Conservation (phyloP, 2,113 vertebrate species). For the Larimichthys polyactis region DNA sequence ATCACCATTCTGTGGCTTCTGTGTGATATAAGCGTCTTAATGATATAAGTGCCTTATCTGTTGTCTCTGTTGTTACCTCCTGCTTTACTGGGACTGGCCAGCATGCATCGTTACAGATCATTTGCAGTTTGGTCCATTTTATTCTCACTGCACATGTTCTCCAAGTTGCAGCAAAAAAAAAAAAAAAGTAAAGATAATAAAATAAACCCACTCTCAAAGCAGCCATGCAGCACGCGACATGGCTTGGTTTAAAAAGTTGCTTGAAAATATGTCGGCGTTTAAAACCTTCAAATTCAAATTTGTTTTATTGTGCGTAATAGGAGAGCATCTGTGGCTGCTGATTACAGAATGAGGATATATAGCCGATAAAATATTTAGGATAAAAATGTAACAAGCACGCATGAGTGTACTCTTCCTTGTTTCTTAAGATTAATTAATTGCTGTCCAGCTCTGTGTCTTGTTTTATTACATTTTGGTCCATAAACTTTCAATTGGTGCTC, state of each 20-base stretch:
- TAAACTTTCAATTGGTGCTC: background rate
- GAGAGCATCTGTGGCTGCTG: background rate
- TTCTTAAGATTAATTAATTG: background rate
- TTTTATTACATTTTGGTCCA: background rate
- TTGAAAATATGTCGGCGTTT: background rate
- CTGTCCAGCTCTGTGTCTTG: background rate
- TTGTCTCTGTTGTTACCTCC: background rate
- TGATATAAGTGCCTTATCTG: background rate
- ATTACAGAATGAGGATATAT: background rate
- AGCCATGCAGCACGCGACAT: background rate
- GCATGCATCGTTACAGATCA: background rate
- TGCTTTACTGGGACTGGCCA: background rate
- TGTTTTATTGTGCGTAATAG: background rate
- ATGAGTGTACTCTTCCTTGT: background rate
- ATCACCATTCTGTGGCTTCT: background rate
- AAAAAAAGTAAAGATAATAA: background rate
- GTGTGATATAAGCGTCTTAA: conserved; percentile 2
- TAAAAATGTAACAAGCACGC: background rate
- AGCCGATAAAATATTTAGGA: background rate
- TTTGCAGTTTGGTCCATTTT: background rate
- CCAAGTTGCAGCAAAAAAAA: background rate
- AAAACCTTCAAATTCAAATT: background rate
- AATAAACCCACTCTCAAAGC: background rate
- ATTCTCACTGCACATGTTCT: background rate
- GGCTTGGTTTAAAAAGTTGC: background rate